Evolutionary conservation across 2,888 invertebrate genomes (phyloP), one percentile per base, ranked within the genome.

Genomic region (Amiota mariae): DNA sequence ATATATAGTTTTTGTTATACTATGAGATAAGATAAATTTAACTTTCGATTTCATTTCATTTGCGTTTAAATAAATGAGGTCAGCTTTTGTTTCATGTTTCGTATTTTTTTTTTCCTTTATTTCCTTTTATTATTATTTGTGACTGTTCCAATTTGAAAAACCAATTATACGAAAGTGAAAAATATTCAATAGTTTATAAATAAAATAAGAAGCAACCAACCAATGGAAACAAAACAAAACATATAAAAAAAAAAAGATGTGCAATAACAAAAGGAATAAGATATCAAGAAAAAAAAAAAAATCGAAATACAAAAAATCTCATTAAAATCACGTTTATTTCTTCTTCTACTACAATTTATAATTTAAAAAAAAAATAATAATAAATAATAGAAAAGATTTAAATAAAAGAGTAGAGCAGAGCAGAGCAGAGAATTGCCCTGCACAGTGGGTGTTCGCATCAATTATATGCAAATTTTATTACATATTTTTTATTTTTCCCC

Each of bases 401-500:
- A 56, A 49, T 36, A 72, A 54, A 59, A 24, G 36, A 54, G 59
- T 20, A 18, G 18, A 20, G 59, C n/a, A n/a, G n/a, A n/a, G n/a
- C n/a, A n/a, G n/a, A 54, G 59, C 59, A 18, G 18, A 20, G 59
- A 51, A 49, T 68, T 51, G 67, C 12, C 66, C n/a, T 51, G 70
- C 78, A 70, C 82, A 81, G 82, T 79, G 77, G 79, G 67, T 18
- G 77, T 73, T 78, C 74, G 79, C 79, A 78, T 79, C 81, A 80
- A 82, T 82, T 82, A 80, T 79, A 78, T 80, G 79, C 79, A 77
- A 78, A 81, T 79, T 78, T 77, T 76, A 11, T 54, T 54, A n/a
- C 72, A 70, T 63, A 74, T 66, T 72, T 4, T 54, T 12, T 36
- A 36, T 54, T 54, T 54, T 54, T 10, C n/a, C n/a, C n/a, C n/a